A percentile compares a stretch with the other conserved stretches of the same genome.
Evolutionary conservation across 2,113 vertebrate genomes (phyloP).

Genomic region (Promerops cafer): DNA sequence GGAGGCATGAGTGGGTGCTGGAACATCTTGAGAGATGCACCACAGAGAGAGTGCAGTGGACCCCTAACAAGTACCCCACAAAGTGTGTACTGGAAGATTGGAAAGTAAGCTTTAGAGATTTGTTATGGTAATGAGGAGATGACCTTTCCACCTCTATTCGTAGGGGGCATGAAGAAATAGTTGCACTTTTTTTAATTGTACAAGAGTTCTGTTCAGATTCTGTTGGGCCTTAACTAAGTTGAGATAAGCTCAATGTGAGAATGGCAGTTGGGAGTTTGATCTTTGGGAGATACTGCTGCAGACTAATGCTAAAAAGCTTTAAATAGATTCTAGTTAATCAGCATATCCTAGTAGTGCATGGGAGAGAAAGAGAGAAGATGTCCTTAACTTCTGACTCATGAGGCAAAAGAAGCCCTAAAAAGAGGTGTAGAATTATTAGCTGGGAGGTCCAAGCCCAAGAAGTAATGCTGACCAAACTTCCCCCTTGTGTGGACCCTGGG

Average conservation of each 20-base stretch:
- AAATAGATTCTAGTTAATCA: background rate
- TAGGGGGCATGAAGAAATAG: background rate
- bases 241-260: background rate
- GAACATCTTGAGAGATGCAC: background rate
- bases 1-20: background rate
- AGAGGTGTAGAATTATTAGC: background rate
- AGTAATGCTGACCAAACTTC: background rate
- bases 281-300: background rate
- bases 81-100: background rate
- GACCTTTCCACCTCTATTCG: background rate
- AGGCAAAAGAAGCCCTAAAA: background rate
- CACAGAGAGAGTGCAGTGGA: background rate
- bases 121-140: background rate
- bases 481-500: background rate
- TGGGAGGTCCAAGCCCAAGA: background rate
- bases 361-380: background rate
- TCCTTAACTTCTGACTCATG: background rate
- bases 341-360: background rate
- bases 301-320: background rate
- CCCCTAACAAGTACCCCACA: accelerated
- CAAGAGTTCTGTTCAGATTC: background rate
- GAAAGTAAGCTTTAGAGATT: background rate
- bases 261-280: background rate
- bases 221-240: background rate
- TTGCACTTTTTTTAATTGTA: background rate